Base-by-base conservation (phyloP, 2,888 invertebrate genomes). In the Hofmannophila pseudospretella region DNA sequence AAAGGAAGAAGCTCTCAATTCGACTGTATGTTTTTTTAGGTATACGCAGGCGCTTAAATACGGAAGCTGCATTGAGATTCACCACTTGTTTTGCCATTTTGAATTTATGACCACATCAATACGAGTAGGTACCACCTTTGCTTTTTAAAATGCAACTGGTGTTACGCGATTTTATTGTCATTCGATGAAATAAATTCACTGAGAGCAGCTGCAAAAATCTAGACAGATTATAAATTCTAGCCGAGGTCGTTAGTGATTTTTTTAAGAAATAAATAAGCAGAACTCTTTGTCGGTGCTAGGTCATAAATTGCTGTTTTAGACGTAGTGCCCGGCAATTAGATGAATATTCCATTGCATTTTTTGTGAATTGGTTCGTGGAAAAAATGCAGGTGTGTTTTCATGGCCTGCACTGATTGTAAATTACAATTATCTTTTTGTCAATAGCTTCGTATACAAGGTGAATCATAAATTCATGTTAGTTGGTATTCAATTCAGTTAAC, bases 321-420 rank as follows among this genome's bases (percentile, higher is more conserved):
- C 79, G 76, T 78, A 72, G 59, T 68, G 50, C 54, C 59, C 57
- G 47, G 44, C 66, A 70, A 72, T 74, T 70, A 72, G 58, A 76
- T 77, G 72, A 77, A 78, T 79, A 71, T 72, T 77, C 19, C 5
- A 19, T n/a, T n/a, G 13, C 13, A 13, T 14, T 20, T 20, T 20
- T 20, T 20, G 4, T 20, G 2, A 3, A 20, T 20, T 20, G 5
- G 8, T 20, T 20, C 20, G 7, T 3, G 5, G 8, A 4, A 19
- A 19, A 19, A n/a, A n/a, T n/a, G n/a, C n/a, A 19, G 19, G 19
- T 19, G 19, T 5, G 19, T 19, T 19, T 19, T 19, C 3, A 19
- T 19, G 19, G 19, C 5, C 5, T 19, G 19, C 19, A 20, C 8
- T 20, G n/a, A n/a, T n/a, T n/a, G n/a, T n/a, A n/a, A n/a, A n/a